These are phyloP conservation scores for Cheilosia pagana DNA, from an alignment of 2,888 invertebrate genomes.

Conservation along the genomic window DNA sequence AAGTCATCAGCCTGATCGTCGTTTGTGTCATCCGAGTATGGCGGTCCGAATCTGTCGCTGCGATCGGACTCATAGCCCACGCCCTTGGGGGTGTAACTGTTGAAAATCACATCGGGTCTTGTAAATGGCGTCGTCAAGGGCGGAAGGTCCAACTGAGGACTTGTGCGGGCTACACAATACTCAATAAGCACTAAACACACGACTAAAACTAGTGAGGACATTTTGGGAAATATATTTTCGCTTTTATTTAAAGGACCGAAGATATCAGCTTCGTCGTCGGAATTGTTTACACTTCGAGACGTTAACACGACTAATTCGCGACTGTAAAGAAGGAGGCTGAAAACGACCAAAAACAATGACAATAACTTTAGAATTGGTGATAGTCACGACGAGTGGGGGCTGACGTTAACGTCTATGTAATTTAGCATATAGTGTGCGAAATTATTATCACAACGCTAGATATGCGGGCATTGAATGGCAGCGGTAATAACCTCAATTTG, in stretches of 20 bases:
- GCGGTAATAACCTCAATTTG: constrained; percentile 70
- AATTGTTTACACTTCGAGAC: constrained; percentile 53
- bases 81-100: constrained; percentile 79
- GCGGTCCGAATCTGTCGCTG: constrained; percentile 82
- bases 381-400: constrained; percentile 58
- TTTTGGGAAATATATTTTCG: constrained; percentile 46
- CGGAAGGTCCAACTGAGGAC: constrained; percentile 85
- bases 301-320: constrained; percentile 64
- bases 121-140: constrained; percentile 82
- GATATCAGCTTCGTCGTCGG: constrained; percentile 49
- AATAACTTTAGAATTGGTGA: constrained; percentile 54
- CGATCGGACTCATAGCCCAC: constrained; percentile 81
- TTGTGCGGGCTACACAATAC: constrained; percentile 62
- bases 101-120: constrained; percentile 80
- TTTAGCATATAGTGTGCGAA: constrained; percentile 70
- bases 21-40: constrained; percentile 79
- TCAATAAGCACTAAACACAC: constrained; percentile 45
- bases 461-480: constrained; percentile 54
- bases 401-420: constrained; percentile 14
- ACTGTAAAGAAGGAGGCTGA: constrained; percentile 53
- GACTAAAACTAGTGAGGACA: constrained; percentile 76
- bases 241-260: constrained; percentile 27
- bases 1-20: constrained; percentile 82
- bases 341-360: constrained; percentile 35
- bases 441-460: constrained; percentile 66